Conservation (phyloP, 2,113 vertebrate genomes). For the Nansenia antarctica region DNA sequence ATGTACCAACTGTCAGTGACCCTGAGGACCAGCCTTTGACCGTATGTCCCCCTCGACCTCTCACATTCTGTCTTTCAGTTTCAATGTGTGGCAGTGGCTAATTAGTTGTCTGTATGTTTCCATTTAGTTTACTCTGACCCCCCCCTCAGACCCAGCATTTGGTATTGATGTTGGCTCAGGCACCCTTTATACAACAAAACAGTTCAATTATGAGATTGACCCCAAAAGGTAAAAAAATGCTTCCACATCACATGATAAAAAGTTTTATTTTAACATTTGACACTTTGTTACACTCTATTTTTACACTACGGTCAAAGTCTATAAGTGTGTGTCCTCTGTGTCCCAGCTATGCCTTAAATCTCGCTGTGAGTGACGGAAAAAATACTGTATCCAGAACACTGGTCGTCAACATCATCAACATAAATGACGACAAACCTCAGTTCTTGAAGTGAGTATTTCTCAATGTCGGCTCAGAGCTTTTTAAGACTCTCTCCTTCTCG, state of each 20-base stretch:
- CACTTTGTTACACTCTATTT: neutral
- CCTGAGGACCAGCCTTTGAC: constrained; percentile 28
- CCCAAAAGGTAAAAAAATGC: constrained; percentile 21
- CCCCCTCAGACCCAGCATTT: constrained; percentile 17
- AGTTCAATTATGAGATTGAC: constrained; percentile 22
- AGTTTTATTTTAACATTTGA: neutral
- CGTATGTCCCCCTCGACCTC: constrained; percentile 1
- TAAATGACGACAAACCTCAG: constrained; percentile 28
- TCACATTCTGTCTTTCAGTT: neutral
- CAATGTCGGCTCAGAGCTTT: neutral
- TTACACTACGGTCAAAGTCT: no score
- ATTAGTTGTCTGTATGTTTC: neutral
- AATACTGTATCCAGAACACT: constrained; percentile 3
- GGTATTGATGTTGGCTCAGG: neutral
- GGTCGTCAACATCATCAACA: constrained; percentile 23
- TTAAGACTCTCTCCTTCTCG: no score
- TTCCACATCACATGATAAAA: neutral
- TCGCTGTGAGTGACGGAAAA: constrained; percentile 22
- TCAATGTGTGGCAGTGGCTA: neutral
- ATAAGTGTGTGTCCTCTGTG: neutral
- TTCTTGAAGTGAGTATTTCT: constrained; percentile 22
- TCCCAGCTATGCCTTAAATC: constrained; percentile 20
- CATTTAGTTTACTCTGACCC: constrained; percentile 19
- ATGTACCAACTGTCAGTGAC: constrained; percentile 27
- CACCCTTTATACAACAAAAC: constrained; percentile 19